A percentile compares a stretch with the other conserved stretches of the same genome.
These are phyloP conservation scores for Xiphophorus birchmanni DNA, from an alignment of 2,797 vertebrate species.

Conservation along the genomic window DNA sequence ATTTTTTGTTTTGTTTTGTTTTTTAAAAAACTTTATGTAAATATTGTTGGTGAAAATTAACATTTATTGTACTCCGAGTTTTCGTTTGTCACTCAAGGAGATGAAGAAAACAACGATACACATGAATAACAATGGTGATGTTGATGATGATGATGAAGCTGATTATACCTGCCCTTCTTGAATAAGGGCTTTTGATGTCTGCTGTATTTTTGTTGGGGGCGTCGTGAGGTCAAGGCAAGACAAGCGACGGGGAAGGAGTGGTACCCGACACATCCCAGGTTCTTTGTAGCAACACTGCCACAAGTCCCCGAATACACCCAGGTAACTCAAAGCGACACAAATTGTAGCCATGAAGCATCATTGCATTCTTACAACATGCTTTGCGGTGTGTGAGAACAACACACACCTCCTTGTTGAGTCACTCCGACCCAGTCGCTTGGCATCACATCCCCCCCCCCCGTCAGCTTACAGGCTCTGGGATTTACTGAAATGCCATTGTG, in stretches of 20 bases:
- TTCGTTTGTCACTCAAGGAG: constrained; percentile 81
- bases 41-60: constrained; percentile 81
- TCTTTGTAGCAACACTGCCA: constrained; percentile 71
- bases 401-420: constrained; percentile 50
- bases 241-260: constrained; percentile 65
- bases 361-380: constrained; percentile 31
- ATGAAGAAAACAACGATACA: constrained; percentile 74
- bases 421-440: constrained; percentile 55
- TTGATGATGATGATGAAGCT: constrained; percentile 62
- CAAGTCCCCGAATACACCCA: constrained; percentile 11
- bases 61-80: constrained; percentile 80
- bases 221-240: constrained; percentile 65
- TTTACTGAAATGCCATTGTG: constrained; percentile 80
- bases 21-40: constrained; percentile 79
- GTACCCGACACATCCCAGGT: constrained; percentile 64
- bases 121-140: constrained; percentile 74
- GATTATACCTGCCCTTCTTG: constrained; percentile 82
- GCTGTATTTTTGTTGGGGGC: constrained; percentile 78
- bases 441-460: constrained; percentile 54
- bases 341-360: constrained; percentile 34
- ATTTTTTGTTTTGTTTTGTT: constrained; percentile 50
- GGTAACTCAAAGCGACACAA: constrained; percentile 36
- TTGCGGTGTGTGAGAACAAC: constrained; percentile 20
- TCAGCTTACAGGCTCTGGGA: constrained; percentile 70
- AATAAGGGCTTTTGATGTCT: constrained; percentile 83